Evolutionary conservation across 1,140 invertebrate genomes (phyloP), one percentile per base, ranked within the genome.

Genomic region (Arion vulgaris): DNA sequence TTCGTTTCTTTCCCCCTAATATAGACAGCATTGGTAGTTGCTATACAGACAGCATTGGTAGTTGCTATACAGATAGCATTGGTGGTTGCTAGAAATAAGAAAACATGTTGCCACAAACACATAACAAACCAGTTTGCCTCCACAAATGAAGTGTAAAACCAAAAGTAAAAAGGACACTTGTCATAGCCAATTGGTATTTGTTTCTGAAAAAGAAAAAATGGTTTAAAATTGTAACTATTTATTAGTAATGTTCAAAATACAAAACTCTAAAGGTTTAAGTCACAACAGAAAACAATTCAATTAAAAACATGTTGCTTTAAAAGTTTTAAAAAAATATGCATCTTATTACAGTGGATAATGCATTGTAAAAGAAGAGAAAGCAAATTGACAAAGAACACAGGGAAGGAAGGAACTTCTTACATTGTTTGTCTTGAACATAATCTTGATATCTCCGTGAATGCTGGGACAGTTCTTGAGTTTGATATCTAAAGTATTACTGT

Each of bases 101-200:
- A 45, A 15, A 45, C 15, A 15, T 45, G 15, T 7, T 45, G 41
- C 5, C 41, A 45, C 9, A 11, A n/a, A 66, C 28, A 34, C 62
- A 66, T 5, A 34, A 76, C 86, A 88, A 86, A 93, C 93, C 86
- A 91, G 79, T 92, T 89, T 62, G 92, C 86, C 72, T 93, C 89
- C 32, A 94, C 90, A 83, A 94, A 94, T 38, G 90, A 89, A 45
- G 94, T 94, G 87, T 94, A 91, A 87, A 94, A 94, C 93, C 94
- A 94, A 85, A 94, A 94, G 86, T 93, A 94, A 87, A 94, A 94
- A 32, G 93, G 93, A 88, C 93, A 93, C 75, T 94, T 91, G 85
- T 94, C 94, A 90, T 94, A 94, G 0, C 92, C 92, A 84, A 89
- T 91, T 2, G 94, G 94, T 80, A 94, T 91, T 72, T 89, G 91